Conservation (phyloP, 2,888 invertebrate species). For the Temnothorax unifasciatus region DNA sequence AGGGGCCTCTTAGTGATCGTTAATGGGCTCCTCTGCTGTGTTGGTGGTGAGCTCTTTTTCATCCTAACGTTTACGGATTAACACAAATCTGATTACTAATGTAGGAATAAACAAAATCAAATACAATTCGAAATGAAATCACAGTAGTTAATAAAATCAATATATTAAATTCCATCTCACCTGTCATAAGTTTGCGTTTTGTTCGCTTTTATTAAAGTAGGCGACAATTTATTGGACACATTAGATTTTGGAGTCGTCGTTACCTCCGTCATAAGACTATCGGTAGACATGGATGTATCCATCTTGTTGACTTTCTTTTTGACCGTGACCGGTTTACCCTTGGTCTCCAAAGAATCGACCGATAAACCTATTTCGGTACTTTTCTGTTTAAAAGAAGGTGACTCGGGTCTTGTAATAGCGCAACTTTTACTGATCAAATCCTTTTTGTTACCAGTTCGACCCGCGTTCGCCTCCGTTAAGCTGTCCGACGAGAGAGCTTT, state of each 20-base stretch:
- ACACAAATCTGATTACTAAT: neutral
- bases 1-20: constrained; percentile 78
- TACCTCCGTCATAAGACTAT: constrained; percentile 84
- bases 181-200: constrained; percentile 77
- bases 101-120: neutral
- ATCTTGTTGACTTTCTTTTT: constrained; percentile 80
- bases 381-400: constrained; percentile 83
- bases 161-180: constrained; percentile 18
- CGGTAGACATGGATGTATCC: constrained; percentile 85
- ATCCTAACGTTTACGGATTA: constrained; percentile 56
- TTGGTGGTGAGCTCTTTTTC: constrained; percentile 82
- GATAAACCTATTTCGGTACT: constrained; percentile 82
- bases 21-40: constrained; percentile 79
- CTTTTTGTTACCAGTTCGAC: constrained; percentile 75
- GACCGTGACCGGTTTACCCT: constrained; percentile 72
- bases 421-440: constrained; percentile 83
- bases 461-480: constrained; percentile 85
- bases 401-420: constrained; percentile 85
- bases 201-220: constrained; percentile 77
- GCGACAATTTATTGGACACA: constrained; percentile 82
- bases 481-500: constrained; percentile 87
- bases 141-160: neutral
- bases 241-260: constrained; percentile 80
- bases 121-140: neutral
- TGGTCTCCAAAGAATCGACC: constrained; percentile 83